Evolutionary conservation across 2,113 vertebrate genomes (phyloP), one percentile per base, ranked within the genome.

Genomic region (Pollachius pollachius): DNA sequence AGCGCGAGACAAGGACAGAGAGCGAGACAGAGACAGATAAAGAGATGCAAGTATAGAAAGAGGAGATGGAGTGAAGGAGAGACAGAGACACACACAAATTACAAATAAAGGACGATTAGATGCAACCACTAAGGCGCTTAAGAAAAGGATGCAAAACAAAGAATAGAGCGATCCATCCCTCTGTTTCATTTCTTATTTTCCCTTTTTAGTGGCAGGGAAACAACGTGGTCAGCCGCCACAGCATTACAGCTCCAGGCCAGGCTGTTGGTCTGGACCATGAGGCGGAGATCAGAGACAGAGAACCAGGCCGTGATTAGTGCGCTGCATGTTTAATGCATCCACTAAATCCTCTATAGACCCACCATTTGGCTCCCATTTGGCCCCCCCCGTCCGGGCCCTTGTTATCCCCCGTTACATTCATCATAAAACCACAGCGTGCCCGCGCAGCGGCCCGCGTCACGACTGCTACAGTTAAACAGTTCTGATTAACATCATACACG

Each of bases 321-420:
- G 70, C 81, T 82, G 83, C 83, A 77, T 79, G 74, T 85, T 80
- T 83, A 86, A 90, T 81, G 83, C 87, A 74, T 76, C 73, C 27
- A 37, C 75, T 70, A 75, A 74, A 72, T 37, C 78, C 76, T 11
- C 72, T 61, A 66, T 76, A 77, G 77, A 77, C 68, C 71, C 65
- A 58, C 77, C 87, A 89, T 90, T 89, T 89, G 81, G 84, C 82
- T 89, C 76, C 76, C 72, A 81, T 85, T 84, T 87, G 58, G 80
- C 23, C 21, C 19, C 19, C 8, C 79, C 81, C 81, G 76, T 84
- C 74, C 70, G 79, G 85, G 76, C 82, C 80, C 76, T 88, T 87
- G 84, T 91, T 89, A 87, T 84, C 87, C 84, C 75, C 85, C 90
- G 78, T 81, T 85, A 83, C 87, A 90, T 89, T 89, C 84, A 87